A percentile compares a stretch with the other conserved stretches of the same genome.
These are phyloP conservation scores for Notoglanidium macrostoma DNA, from an alignment of 2,797 vertebrate species.

Conservation along the genomic window DNA sequence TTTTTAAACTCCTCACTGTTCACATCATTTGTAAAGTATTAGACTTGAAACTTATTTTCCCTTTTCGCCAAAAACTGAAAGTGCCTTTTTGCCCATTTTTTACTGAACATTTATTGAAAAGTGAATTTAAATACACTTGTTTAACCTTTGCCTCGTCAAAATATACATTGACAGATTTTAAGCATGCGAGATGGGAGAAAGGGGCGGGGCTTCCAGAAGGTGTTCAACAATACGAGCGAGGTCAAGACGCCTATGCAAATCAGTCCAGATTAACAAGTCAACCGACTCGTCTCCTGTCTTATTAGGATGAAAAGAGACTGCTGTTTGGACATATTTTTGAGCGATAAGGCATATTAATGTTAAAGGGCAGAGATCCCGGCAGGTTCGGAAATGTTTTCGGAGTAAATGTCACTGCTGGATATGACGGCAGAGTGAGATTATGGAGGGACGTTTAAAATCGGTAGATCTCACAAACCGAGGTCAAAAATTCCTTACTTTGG, in stretches of 20 bases:
- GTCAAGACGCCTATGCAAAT: not conserved
- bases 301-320: not conserved
- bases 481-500: not conserved
- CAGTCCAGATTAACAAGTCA: not conserved
- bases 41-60: too few species aligned
- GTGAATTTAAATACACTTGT: too few species aligned
- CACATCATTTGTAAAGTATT: too few species aligned
- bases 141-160: too few species aligned
- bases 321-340: not conserved
- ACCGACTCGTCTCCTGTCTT: not conserved
- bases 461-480: not conserved
- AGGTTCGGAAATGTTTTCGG: not conserved
- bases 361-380: not conserved
- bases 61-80: too few species aligned
- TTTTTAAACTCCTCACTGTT: too few species aligned
- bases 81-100: too few species aligned
- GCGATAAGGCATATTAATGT: not conserved
- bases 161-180: too few species aligned
- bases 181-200: not conserved
- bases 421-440: not conserved
- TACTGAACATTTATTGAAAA: too few species aligned
- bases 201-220: not conserved
- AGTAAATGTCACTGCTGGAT: not conserved
- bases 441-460: not conserved
- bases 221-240: not conserved